phyloP scores from a whole-genome alignment of 53 echinoderm and acorn worm species.

The Temnopleurus reevesii region DNA sequence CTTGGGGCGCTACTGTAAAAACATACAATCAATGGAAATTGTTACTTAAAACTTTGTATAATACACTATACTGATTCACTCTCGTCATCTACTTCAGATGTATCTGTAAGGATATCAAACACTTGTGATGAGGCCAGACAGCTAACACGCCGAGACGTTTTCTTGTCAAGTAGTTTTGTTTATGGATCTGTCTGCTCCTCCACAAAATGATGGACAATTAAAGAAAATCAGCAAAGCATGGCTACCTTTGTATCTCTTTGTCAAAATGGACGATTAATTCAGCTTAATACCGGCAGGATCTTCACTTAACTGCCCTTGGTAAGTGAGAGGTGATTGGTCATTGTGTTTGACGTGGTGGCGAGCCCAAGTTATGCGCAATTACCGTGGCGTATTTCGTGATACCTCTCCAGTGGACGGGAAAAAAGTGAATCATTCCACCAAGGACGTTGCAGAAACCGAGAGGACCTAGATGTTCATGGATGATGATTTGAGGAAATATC shows the following conservation, averaged over 20 bases:
- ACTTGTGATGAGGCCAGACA: too few species aligned
- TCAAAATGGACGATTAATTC: conserved; percentile 13
- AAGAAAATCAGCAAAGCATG: not conserved
- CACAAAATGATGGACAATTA: not conserved
- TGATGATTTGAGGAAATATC: not conserved
- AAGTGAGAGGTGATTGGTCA: not conserved
- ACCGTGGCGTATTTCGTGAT: not conserved
- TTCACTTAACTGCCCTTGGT: conserved; percentile 14
- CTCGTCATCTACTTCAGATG: too few species aligned
- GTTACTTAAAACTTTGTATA: too few species aligned
- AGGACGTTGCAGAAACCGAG: not conserved
- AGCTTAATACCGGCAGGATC: not conserved
- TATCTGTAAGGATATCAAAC: too few species aligned
- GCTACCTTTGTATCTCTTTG: not conserved
- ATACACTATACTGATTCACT: too few species aligned
- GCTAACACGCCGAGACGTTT: not conserved
- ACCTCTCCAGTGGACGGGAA: not conserved
- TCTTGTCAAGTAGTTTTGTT: not conserved
- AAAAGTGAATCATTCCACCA: not conserved
- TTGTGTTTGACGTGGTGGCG: not conserved
- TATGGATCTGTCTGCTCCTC: not conserved
- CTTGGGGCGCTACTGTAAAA: too few species aligned
- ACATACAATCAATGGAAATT: too few species aligned
- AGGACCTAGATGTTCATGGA: not conserved
- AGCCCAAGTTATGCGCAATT: conserved; percentile 15